Base-by-base conservation (phyloP, 1,140 invertebrate genomes). In the Lineus longissimus region DNA sequence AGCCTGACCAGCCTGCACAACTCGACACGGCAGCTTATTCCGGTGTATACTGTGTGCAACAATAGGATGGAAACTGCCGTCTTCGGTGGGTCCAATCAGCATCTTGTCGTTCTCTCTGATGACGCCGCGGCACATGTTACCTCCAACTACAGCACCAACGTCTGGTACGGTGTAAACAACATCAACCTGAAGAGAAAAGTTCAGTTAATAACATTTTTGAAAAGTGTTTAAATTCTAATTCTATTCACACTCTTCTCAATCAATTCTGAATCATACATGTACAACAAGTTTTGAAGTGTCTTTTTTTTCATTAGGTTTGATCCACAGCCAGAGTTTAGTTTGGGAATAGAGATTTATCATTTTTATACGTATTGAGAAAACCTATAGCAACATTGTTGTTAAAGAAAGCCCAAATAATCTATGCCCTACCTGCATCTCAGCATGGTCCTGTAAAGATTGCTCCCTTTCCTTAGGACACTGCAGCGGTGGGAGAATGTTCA, bases 151-250 rank as follows among this genome's bases (percentile, higher is more conserved):
- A 36, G 95, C 97, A 29, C 96, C 96, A 17, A 98, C 96, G 66
- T 95, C 95, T 22, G 94, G 94, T 54, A 98, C 95, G 29, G 92
- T 93, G 82, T 98, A 99, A 0, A 95, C 95, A 76, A 98, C 96
- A 82, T 99, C 97, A 72, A 99, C 97, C 86, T 98, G 93, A 80
- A 96, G 72, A 31, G 45, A 11, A 63, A 55, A 59, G n/a, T n/a
- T n/a, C n/a, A n/a, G n/a, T n/a, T n/a, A n/a, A n/a, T 54, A 31
- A 6, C 25, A 58, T 29, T 23, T 55, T 22, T 17, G 17, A 13
- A 55, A 55, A n/a, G n/a, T n/a, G n/a, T n/a, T n/a, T n/a, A n/a
- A n/a, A n/a, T n/a, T n/a, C n/a, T n/a, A n/a, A n/a, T n/a, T n/a
- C n/a, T n/a, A n/a, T n/a, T n/a, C n/a, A n/a, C n/a, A n/a, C n/a